Conservation (phyloP, 2,113 vertebrate species). For the Malurus cyaneus region DNA sequence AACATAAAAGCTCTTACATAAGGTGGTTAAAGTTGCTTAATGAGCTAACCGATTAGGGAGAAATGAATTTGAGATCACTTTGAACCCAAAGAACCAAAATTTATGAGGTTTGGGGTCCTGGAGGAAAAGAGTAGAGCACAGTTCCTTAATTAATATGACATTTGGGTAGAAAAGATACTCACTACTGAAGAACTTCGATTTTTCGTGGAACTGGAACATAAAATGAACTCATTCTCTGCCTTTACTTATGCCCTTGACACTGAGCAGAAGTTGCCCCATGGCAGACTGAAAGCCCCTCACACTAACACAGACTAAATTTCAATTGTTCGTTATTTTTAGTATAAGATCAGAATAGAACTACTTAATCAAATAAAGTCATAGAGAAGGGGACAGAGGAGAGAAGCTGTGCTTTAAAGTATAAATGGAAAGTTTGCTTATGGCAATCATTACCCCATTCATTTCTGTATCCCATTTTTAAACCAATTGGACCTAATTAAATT, state of each 20-base stretch:
- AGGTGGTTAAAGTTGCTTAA: slow-evolving; percentile 56
- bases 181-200: neutral
- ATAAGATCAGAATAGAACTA: neutral
- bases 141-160: slow-evolving; percentile 37
- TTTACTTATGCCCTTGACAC: neutral
- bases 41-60: slow-evolving; percentile 35
- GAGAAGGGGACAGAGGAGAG: neutral
- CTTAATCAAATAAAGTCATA: neutral
- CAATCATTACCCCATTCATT: neutral
- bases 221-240: neutral
- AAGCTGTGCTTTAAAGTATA: neutral
- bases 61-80: slow-evolving; percentile 55
- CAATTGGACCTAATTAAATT: neutral
- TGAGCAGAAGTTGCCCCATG: neutral
- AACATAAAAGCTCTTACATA: slow-evolving; percentile 61
- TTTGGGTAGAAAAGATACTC: neutral
- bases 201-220: neutral
- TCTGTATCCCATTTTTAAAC: neutral
- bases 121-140: slow-evolving; percentile 26
- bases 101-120: slow-evolving; percentile 32
- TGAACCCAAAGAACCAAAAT: slow-evolving; percentile 53
- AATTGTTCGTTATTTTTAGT: neutral
- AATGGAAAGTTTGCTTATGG: neutral
- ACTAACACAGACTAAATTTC: neutral
- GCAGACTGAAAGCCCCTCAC: neutral